phyloP scores from a whole-genome alignment of 2,888 invertebrate genomes.

The Torymus auratus region DNA sequence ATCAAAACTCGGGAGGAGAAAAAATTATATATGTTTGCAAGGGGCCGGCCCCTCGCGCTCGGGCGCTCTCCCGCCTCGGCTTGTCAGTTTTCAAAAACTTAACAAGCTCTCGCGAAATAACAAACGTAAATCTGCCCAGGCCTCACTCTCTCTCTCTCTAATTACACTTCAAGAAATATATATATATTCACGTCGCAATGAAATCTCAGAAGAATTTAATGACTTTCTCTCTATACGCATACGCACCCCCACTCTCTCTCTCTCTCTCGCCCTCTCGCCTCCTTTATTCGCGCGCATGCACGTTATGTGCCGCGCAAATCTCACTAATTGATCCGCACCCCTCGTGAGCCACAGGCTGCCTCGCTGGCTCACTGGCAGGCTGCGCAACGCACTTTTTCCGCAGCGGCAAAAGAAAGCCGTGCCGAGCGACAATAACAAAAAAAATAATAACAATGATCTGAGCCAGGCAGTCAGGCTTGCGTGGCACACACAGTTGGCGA shows the following conservation, averaged over 20 bases:
- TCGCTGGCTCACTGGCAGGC: no score
- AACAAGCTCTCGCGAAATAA: slow-evolving; percentile 4
- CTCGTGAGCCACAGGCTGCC: neutral
- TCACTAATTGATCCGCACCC: slow-evolving; percentile 49
- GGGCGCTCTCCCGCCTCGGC: neutral
- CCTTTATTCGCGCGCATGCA: slow-evolving; percentile 9
- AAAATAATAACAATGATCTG: neutral
- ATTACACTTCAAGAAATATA: slow-evolving; percentile 16
- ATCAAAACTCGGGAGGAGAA: slow-evolving; percentile 8
- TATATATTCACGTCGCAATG: neutral
- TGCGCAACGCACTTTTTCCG: no score
- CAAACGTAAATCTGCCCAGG: neutral
- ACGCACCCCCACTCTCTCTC: neutral
- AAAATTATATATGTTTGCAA: neutral
- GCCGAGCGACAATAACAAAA: slow-evolving; percentile 9
- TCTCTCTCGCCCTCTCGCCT: neutral
- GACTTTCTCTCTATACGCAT: slow-evolving; percentile 23
- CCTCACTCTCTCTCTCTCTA: slow-evolving; percentile 3
- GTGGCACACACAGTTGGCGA: neutral
- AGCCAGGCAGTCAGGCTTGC: no score
- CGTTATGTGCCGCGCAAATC: slow-evolving; percentile 1
- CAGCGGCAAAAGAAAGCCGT: no score
- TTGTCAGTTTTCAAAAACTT: slow-evolving; percentile 22
- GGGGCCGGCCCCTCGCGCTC: no score
- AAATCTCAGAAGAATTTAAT: slow-evolving; percentile 45